phyloP scores from a whole-genome alignment of 2,797 vertebrate species.

The Acrossocheilus fasciatus region DNA sequence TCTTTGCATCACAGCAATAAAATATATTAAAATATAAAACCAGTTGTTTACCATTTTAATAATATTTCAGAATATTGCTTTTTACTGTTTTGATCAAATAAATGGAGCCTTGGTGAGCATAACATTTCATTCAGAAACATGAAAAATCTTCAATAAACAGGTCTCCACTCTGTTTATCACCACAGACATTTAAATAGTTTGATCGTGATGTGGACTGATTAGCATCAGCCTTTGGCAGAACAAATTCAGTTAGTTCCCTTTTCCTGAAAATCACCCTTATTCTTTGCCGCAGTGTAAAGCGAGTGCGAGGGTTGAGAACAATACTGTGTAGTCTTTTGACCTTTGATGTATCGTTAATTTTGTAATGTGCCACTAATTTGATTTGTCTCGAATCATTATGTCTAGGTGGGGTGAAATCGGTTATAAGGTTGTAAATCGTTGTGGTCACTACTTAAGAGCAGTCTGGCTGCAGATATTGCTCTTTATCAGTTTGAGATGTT shows the following conservation, averaged over 20 bases:
- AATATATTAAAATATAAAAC: neutral
- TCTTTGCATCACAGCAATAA: neutral
- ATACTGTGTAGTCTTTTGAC: neutral
- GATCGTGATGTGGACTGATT: neutral
- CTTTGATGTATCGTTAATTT: neutral
- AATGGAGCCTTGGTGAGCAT: neutral
- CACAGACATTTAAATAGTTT: slow-evolving; percentile 12
- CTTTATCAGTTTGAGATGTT: neutral
- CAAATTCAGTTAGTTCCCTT: neutral
- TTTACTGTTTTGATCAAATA: too few relatives aligned
- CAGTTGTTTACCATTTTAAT: neutral
- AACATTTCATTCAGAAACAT: neutral
- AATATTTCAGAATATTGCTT: neutral
- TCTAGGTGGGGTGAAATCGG: slow-evolving; percentile 33
- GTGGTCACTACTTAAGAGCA: neutral
- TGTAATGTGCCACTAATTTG: slow-evolving; percentile 31
- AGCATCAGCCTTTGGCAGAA: neutral
- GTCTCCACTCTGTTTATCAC: neutral
- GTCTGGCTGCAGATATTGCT: slow-evolving; percentile 3
- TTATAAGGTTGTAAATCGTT: slow-evolving; percentile 27
- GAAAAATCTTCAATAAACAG: neutral
- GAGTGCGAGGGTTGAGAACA: neutral
- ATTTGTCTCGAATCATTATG: slow-evolving; percentile 16
- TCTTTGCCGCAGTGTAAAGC: neutral
- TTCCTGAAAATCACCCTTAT: neutral